Evolutionary conservation across 1,140 invertebrate species (phyloP), one percentile per base, ranked within the genome.

Genomic region (Achroia grisella): DNA sequence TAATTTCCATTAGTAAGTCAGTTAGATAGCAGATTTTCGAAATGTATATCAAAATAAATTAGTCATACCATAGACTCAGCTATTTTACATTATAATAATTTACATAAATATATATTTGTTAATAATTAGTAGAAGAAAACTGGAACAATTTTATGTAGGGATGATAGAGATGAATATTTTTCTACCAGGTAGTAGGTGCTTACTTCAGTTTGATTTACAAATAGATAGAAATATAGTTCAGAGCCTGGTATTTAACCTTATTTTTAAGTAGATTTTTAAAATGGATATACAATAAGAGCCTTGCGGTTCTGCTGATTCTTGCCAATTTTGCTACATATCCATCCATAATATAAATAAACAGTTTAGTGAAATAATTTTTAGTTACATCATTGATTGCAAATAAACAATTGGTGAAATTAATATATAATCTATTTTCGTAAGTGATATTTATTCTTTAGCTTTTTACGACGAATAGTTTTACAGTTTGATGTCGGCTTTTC

Each of bases 401-500:
- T 37, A 65, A 61, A 63, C 62, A 66, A 52, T 73, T 68, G 53
- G 60, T 64, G 60, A 65, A 56, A 47, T 66, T 54, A 72, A 63
- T 58, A 62, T 23, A 61, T 61, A 71, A 65, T 48, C 71, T 78
- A 78, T 84, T 79, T 83, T 78, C 63, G 61, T 84, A 78, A 69
- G 67, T 76, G 48, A 71, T 74, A 74, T 77, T 47, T 73, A 80
- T 79, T 71, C 61, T 66, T 71, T 84, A 81, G 77, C 69, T 70
- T 71, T 74, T 72, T 78, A 74, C 62, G 67, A 71, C 73, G 62
- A 71, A 66, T 84, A 84, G 76, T 67, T 77, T 82, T 74, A 73
- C 80, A 72, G 72, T 71, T 77, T 75, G 74, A 82, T 79, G 78
- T 84, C 80, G 71, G 76, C 76, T 84, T 76, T 74, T 77, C 73